Conservation (phyloP, 2,113 vertebrate species). For the Pogona vitticeps region DNA sequence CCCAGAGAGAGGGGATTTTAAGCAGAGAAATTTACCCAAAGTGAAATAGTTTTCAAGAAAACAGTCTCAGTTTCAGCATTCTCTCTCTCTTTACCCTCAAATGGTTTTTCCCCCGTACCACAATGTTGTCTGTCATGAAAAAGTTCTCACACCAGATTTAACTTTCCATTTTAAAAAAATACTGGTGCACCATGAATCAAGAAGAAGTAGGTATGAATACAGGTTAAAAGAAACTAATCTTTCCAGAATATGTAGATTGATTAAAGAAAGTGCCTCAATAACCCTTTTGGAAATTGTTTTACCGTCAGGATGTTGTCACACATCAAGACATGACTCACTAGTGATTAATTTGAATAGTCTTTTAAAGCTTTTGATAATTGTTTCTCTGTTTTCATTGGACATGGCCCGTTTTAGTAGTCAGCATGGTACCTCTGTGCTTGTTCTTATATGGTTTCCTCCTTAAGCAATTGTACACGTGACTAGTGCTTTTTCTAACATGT, state of each 20-base stretch:
- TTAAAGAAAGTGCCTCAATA: neutral
- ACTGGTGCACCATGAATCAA: neutral
- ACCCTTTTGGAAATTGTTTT: neutral
- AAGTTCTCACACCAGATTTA: neutral
- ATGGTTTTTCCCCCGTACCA: neutral
- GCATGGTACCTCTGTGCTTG: neutral
- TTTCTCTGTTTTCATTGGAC: neutral
- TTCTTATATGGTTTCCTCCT: neutral
- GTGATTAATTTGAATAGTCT: neutral
- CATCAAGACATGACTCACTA: neutral
- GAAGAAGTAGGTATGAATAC: neutral
- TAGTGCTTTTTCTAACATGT: neutral
- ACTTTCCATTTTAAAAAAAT: neutral
- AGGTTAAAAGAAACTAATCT: neutral
- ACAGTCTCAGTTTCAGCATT: neutral
- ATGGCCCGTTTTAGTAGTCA: neutral
- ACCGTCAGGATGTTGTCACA: neutral
- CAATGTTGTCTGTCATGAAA: neutral
- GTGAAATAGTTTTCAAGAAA: slow-evolving; percentile 4
- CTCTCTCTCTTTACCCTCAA: neutral
- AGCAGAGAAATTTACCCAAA: neutral
- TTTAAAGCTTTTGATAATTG: neutral
- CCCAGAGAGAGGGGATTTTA: neutral
- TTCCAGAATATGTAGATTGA: neutral
- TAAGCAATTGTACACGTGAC: neutral